A percentile compares a stretch with the other conserved stretches of the same genome.
Conservation (phyloP, 2,888 invertebrate species). For the Piscicola geometra region DNA sequence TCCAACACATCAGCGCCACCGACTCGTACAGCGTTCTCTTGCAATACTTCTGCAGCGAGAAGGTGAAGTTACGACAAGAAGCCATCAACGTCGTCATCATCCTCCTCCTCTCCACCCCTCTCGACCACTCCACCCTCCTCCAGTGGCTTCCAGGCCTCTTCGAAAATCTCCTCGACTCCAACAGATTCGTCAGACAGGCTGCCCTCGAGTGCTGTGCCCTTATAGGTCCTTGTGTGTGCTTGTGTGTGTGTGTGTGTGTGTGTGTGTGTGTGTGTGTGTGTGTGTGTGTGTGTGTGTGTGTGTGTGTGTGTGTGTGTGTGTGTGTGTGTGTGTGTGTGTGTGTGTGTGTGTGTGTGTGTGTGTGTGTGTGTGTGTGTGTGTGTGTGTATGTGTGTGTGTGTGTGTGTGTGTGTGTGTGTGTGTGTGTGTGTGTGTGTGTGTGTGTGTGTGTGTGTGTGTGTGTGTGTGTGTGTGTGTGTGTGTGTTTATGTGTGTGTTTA, state of each 20-base stretch:
- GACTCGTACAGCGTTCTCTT: neutral
- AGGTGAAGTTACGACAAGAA: conserved; percentile 61
- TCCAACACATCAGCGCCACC: neutral
- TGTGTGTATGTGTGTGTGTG: too few relatives aligned
- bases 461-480: too few relatives aligned
- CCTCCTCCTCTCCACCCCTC: conserved; percentile 72
- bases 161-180: conserved; percentile 62
- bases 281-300: too few relatives aligned
- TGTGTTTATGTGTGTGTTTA: too few relatives aligned
- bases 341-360: too few relatives aligned
- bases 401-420: too few relatives aligned
- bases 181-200: conserved; percentile 71
- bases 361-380: too few relatives aligned
- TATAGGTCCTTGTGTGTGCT: conserved; percentile 68
- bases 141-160: conserved; percentile 57
- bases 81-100: conserved; percentile 72
- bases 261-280: conserved; percentile 59
- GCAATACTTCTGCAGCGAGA: conserved; percentile 3
- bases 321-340: too few relatives aligned
- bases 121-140: conserved; percentile 66
- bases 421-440: too few relatives aligned
- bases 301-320: too few relatives aligned
- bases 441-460: too few relatives aligned
- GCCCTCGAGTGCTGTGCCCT: conserved; percentile 74
- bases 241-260: conserved; percentile 61